phyloP scores from a whole-genome alignment of 1,140 invertebrate species.

The Dufourea novaeangliae region DNA sequence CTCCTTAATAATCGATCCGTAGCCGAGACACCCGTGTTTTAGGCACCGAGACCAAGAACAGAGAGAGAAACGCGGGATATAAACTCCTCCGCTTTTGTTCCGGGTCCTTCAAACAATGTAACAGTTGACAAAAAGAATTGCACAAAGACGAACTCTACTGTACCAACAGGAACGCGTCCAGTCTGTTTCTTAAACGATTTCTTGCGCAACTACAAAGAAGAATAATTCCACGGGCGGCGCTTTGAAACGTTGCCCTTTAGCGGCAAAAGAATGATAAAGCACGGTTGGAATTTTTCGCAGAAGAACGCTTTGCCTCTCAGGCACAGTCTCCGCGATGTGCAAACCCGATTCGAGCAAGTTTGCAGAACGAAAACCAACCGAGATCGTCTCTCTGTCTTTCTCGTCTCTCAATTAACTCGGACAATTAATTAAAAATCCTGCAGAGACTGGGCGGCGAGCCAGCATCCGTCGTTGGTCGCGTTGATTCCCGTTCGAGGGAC shows the following conservation, averaged over 20 bases:
- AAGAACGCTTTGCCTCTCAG: neutral
- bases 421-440: slow-evolving; percentile 65
- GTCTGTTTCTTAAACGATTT: too few relatives aligned
- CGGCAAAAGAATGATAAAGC: neutral
- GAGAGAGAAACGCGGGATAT: too few relatives aligned
- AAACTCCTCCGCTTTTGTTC: too few relatives aligned
- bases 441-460: slow-evolving; percentile 42
- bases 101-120: too few relatives aligned
- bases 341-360: neutral
- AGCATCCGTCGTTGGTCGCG: slow-evolving; percentile 35
- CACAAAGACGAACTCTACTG: too few relatives aligned
- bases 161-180: too few relatives aligned
- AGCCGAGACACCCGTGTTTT: too few relatives aligned
- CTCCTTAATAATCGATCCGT: too few relatives aligned
- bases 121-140: too few relatives aligned
- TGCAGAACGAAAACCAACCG: neutral
- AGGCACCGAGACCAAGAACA: too few relatives aligned
- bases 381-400: neutral
- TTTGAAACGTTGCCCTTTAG: neutral
- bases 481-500: slow-evolving; percentile 28
- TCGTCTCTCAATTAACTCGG: slow-evolving; percentile 66
- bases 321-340: neutral
- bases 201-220: too few relatives aligned
- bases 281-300: neutral
- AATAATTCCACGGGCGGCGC: neutral